Conservation (phyloP, 1,140 invertebrate genomes). For the Ceratosolen solmsi region DNA sequence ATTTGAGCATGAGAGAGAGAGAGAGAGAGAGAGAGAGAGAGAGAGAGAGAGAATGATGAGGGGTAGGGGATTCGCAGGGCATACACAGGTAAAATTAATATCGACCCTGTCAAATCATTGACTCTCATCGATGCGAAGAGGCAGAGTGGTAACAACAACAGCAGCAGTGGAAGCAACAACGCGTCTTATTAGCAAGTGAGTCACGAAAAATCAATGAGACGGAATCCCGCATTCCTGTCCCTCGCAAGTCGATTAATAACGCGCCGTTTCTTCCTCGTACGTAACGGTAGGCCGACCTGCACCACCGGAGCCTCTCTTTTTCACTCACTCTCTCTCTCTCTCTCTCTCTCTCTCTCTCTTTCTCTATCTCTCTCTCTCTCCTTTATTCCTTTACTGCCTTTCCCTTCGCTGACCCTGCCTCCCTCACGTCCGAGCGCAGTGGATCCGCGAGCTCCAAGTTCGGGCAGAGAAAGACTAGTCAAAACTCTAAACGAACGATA, state of each 20-base stretch:
- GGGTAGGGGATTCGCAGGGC: neutral
- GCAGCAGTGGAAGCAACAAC: neutral
- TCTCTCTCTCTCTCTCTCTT: too few relatives aligned
- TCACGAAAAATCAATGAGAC: constrained; percentile 46
- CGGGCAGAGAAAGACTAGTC: too few relatives aligned
- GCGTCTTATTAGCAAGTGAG: constrained; percentile 44
- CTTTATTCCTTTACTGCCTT: too few relatives aligned
- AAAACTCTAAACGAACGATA: too few relatives aligned
- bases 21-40: neutral
- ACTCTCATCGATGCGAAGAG: neutral
- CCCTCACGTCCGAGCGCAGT: too few relatives aligned
- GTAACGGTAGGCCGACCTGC: constrained; percentile 15
- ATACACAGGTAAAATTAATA: neutral
- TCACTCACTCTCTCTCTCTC: too few relatives aligned
- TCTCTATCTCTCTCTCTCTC: too few relatives aligned
- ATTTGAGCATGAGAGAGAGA: neutral
- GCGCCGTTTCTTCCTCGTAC: neutral
- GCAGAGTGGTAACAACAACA: too few relatives aligned
- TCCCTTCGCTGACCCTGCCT: too few relatives aligned
- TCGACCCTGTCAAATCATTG: constrained; percentile 29
- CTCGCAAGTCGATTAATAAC: constrained; percentile 33
- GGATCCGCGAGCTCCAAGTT: too few relatives aligned
- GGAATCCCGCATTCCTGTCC: constrained; percentile 12
- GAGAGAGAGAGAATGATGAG: neutral
- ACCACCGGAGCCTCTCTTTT: neutral